A percentile compares a stretch with the other conserved stretches of the same genome.
Evolutionary conservation across 2,888 invertebrate genomes (phyloP).

Genomic region (Cheilosia urbana): DNA sequence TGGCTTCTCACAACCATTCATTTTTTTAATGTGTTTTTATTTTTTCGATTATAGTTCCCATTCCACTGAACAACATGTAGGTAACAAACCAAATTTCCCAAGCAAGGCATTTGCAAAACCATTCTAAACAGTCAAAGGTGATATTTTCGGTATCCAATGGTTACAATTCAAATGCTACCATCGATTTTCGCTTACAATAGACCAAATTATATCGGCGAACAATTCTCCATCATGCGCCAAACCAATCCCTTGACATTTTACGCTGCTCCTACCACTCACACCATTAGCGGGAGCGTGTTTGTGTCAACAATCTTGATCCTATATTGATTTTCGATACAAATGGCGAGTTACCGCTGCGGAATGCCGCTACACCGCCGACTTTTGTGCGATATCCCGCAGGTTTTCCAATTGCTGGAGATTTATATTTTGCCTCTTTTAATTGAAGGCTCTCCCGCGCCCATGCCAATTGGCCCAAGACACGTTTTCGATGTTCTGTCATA

Average conservation of each 20-base stretch:
- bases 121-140: background rate
- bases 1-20: no score
- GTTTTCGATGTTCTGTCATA: constrained; percentile 72
- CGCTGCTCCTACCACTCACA: constrained; percentile 26
- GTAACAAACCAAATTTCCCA: background rate
- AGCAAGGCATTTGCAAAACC: background rate
- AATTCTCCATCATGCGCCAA: constrained; percentile 12
- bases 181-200: background rate
- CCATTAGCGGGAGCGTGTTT: constrained; percentile 1
- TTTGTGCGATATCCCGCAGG: constrained; percentile 70
- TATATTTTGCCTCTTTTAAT: constrained; percentile 41
- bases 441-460: constrained; percentile 61
- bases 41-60: no score
- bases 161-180: background rate
- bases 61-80: background rate
- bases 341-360: constrained; percentile 34
- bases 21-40: no score
- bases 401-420: constrained; percentile 45
- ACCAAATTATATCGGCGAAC: background rate
- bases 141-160: background rate
- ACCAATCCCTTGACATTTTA: constrained; percentile 61
- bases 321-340: constrained; percentile 64
- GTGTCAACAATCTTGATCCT: constrained; percentile 57
- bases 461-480: constrained; percentile 53
- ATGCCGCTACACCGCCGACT: constrained; percentile 31